These are phyloP conservation scores for Laterallus jamaicensis DNA, from an alignment of 2,113 vertebrate species.

Conservation along the genomic window DNA sequence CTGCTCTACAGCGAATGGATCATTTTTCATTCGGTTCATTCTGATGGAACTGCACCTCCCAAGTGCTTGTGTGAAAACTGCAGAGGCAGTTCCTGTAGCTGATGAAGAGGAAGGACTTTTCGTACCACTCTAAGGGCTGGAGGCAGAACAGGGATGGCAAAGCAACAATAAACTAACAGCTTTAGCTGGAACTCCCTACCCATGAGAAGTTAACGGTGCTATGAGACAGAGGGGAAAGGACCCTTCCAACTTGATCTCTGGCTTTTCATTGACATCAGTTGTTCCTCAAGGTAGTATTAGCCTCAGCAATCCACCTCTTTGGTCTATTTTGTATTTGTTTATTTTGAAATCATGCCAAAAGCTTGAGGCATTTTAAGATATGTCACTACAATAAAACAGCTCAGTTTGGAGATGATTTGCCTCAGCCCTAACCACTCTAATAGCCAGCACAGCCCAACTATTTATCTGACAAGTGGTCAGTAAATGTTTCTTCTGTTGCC, in stretches of 20 bases:
- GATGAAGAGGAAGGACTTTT: slow-evolving; percentile 8
- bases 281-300: slow-evolving; percentile 2
- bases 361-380: not conserved
- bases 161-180: not conserved
- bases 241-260: not conserved
- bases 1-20: not conserved
- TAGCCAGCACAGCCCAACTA: not conserved
- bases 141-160: not conserved
- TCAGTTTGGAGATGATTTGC: not conserved
- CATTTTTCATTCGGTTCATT: not conserved
- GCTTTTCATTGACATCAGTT: not conserved
- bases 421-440: not conserved
- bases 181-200: not conserved
- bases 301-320: not conserved
- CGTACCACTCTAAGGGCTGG: not conserved
- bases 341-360: slow-evolving; percentile 6
- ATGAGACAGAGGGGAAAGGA: not conserved
- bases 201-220: slow-evolving; percentile 20
- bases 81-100: not conserved
- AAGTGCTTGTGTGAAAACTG: not conserved
- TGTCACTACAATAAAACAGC: not conserved
- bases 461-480: not conserved
- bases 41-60: not conserved
- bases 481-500: not conserved
- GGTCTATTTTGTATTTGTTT: not conserved